These are phyloP conservation scores for Athripsodes cinereus DNA, from an alignment of 2,888 invertebrate genomes.

Conservation along the genomic window DNA sequence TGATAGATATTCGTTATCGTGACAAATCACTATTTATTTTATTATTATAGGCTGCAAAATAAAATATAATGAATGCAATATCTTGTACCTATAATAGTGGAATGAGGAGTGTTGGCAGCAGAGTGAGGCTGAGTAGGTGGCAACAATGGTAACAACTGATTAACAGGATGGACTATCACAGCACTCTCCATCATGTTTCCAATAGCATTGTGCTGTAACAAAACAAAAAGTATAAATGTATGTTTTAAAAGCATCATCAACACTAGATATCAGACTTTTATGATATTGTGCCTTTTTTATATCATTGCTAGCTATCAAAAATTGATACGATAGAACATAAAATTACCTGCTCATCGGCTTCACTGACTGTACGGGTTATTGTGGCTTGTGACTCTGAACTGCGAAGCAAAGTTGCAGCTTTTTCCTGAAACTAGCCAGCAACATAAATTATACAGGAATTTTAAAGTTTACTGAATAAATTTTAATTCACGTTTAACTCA, in stretches of 20 bases:
- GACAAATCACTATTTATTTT: no score
- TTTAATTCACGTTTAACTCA: no score
- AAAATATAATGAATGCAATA: no score
- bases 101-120: slow-evolving; percentile 39
- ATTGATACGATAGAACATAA: not conserved
- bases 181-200: slow-evolving; percentile 46
- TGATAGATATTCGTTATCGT: no score
- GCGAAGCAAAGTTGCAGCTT: slow-evolving; percentile 20
- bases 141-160: slow-evolving; percentile 69
- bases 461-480: not conserved
- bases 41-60: no score
- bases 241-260: no score
- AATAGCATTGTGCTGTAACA: slow-evolving; percentile 20
- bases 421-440: slow-evolving; percentile 41
- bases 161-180: slow-evolving; percentile 77
- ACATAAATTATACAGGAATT: not conserved
- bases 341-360: slow-evolving; percentile 19
- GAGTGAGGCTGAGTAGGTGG: slow-evolving; percentile 35
- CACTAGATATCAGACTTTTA: no score
- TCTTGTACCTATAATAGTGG: slow-evolving; percentile 46
- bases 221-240: no score
- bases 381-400: slow-evolving; percentile 17
- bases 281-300: no score
- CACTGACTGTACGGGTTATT: slow-evolving; percentile 17
- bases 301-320: no score